Evolutionary conservation across 2,888 invertebrate species (phyloP), one percentile per base, ranked within the genome.

Genomic region (Mythimna albipuncta): DNA sequence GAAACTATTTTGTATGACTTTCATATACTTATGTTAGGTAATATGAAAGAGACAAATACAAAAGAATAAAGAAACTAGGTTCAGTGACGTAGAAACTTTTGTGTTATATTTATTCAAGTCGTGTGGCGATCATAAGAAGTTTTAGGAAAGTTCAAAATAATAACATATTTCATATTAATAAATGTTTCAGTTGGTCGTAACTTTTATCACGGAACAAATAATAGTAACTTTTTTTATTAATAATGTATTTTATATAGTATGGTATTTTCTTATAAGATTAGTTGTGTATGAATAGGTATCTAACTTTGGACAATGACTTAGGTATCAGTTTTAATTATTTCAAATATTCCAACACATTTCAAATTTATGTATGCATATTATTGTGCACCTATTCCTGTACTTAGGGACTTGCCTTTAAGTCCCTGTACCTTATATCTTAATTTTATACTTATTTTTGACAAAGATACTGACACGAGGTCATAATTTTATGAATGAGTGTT

Each of bases 101-200:
- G 35, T 54, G 9, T n/a, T 59, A n/a, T 44, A 58, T 64, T 65
- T 65, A 73, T 76, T 73, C 76, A 26, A 66, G 58, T 35, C 67
- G 50, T 41, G 52, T 75, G 19, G 21, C 38, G 11, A 41, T 55
- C 54, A 52, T 16, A 44, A 54, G 32, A 66, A 59, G 35, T 47
- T 72, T 57, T 13, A 50, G 32, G 32, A 21, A 73, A 71, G 54
- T 55, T 55, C 16, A 50, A 63, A 55, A 38, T 55, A 74, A 50
- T 50, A 72, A 50, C 64, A 75, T 57, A 47, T 47, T 13, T 75
- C 44, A 63, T 63, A 63, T 41, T 64, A 75, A 72, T 57, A 38
- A 64, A 75, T 72, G 50, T 73, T 55, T 26, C 41, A 13, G 38
- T 38, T 6, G 38, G 38, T 61, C 19, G 11, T 41, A 52, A 65